A percentile compares a stretch with the other conserved stretches of the same genome.
phyloP scores from a whole-genome alignment of 2,888 invertebrate species.

The Nemotelus nigrinus region DNA sequence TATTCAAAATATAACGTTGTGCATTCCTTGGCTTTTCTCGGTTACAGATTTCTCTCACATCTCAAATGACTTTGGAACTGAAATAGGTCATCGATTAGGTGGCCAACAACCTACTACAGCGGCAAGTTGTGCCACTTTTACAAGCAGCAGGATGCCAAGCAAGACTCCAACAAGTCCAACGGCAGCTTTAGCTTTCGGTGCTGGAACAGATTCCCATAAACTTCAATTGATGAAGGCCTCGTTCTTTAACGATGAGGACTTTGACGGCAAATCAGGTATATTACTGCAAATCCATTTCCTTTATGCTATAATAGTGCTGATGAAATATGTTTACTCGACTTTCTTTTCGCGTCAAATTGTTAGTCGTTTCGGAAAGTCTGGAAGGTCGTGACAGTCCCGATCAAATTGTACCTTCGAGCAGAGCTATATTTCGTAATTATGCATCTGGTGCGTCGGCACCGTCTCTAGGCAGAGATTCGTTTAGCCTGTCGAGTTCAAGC shows the following conservation, averaged over 20 bases:
- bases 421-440: constrained; percentile 49
- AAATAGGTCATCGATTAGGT: constrained; percentile 33
- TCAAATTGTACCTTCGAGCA: constrained; percentile 53
- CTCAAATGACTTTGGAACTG: constrained; percentile 33
- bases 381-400: constrained; percentile 53
- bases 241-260: constrained; percentile 67
- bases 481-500: constrained; percentile 51
- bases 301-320: too few species aligned
- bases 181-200: constrained; percentile 70
- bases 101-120: not conserved
- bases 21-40: not conserved
- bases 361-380: constrained; percentile 46
- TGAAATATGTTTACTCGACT: not conserved
- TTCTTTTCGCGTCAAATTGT: not conserved
- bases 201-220: constrained; percentile 73
- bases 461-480: constrained; percentile 51
- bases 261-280: constrained; percentile 59
- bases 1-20: not conserved
- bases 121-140: not conserved
- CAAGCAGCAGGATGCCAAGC: constrained; percentile 38
- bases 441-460: constrained; percentile 53
- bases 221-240: constrained; percentile 87
- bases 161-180: constrained; percentile 68
- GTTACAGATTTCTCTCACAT: constrained; percentile 23
- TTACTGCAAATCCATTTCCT: not conserved